Base-by-base conservation (phyloP, 2,113 vertebrate genomes). In the Globicephala melas region DNA sequence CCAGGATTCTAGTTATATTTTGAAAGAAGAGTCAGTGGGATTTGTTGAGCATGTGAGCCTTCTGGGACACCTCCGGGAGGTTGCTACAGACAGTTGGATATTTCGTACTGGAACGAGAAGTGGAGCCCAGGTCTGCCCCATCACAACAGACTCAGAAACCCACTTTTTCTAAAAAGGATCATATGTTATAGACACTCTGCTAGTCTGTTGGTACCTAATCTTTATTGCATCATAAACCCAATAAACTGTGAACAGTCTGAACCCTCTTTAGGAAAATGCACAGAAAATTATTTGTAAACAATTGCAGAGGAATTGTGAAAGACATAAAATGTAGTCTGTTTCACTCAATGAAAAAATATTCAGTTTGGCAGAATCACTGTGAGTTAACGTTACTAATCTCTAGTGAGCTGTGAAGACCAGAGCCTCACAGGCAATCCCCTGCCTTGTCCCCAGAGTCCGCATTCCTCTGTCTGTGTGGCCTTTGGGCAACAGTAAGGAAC, bases 211-310 rank as follows among this genome's bases (percentile, higher is more conserved):
- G 86, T 17, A 53, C 65, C 89, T 81, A 47, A 18, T 38, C 44
- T 82, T 62, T 36, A 13, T 5, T 36, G 58, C 18, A 31, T 86
- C 23, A 60, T 41, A 71, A 93, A 86, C 44, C 67, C 41, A 70
- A 83, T 73, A 83, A 79, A 65, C 62, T 63, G 2, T 41, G 76
- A 88, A 80, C 31, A 50, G 18, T 7, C 23, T 85, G 25, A 80
- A 63, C 20, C 44, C 63, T 65, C 53, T 71, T 76, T 65, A 68
- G 85, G 81, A 93, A 95, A 91, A 88, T 31, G 62, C 44, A 60
- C 71, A 33, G 23, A 74, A 74, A 73, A 79, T 25, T 26, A 44
- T 67, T 55, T 18, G 5, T 70, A 68, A 84, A 60, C 87, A 65
- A 17, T 47, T 73, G 8, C 31, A 28, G 36, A 11, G 25, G 38